Percentiles rank a stretch among this genome's conserved stretches.
phyloP scores from a whole-genome alignment of 2,113 vertebrate genomes.

The Trematocara nigrifrons region DNA sequence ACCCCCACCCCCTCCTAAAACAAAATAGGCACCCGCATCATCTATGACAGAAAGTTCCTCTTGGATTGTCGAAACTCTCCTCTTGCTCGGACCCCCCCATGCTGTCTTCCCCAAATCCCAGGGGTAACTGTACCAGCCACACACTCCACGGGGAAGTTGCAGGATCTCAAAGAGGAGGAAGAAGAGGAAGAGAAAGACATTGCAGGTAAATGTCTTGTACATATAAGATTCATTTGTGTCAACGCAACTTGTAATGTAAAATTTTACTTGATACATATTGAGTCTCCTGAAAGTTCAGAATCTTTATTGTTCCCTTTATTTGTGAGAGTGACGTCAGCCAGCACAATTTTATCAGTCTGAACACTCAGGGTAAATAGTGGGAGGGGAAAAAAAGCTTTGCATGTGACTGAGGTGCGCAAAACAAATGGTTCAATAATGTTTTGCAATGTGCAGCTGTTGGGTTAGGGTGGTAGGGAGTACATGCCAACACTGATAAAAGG shows the following conservation, averaged over 20 bases:
- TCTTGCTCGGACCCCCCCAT: conserved; percentile 83
- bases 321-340: neutral
- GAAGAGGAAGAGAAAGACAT: conserved; percentile 84
- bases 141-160: conserved; percentile 78
- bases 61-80: conserved; percentile 91
- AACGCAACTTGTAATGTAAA: neutral
- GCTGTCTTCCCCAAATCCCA: conserved; percentile 89
- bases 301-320: neutral
- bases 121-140: conserved; percentile 80
- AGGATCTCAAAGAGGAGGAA: conserved; percentile 79
- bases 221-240: neutral
- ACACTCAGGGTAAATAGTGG: neutral
- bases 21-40: conserved; percentile 83
- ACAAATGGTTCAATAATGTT: neutral
- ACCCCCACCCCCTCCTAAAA: neutral
- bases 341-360: neutral
- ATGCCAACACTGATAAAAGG: neutral
- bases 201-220: conserved; percentile 71
- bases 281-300: neutral
- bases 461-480: neutral
- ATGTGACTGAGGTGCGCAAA: neutral
- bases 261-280: neutral
- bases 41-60: conserved; percentile 91
- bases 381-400: neutral
- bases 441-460: neutral